Base-by-base conservation (phyloP, 2,797 vertebrate species). In the Anas georgica region DNA sequence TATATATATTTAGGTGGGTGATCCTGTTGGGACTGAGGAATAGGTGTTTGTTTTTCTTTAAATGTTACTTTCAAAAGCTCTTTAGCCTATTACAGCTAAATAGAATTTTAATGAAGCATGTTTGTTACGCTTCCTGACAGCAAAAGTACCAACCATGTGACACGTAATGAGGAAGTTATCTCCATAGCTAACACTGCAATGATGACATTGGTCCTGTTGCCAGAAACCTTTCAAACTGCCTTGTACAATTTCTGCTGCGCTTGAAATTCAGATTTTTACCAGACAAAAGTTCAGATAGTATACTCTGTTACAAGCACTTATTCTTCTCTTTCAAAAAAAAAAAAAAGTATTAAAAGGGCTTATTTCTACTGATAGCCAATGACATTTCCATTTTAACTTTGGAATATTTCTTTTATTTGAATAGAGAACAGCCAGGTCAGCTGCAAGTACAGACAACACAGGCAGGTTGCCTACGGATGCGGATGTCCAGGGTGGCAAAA, bases 41-140 rank as follows among this genome's bases (percentile, higher is more conserved):
- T 88, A 76, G 23, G 59, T 50, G 39, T 54, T 84, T 92, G 43
- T 46, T 48, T 93, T 93, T 92, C 39, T 81, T 84, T 52, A 83
- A 91, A 83, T n/a, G 63, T 29, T 46, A 31, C 69, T 94, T 95
- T 96, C 70, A 86, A 96, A 96, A 90, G 80, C 78, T 95, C 86
- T 96, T 90, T 83, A 91, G 66, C 39, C 52, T 90, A 31, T 90
- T 93, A 93, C 29, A 95, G 91, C 72, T 76, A 93, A 91, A 93
- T 20, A 90, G 76, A 62, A 83, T 92, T 96, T 96, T 93, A 89
- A 96, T 84, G 79, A 91, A 94, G 59, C 28, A 64, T 67, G 87
- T 95, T 95, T 91, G 84, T 95, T 93, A 91, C 41, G 48, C 66
- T 96, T 95, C 92, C 33, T 12, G 29, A 88, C 94, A 95, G 73